Evolutionary conservation across 2,888 invertebrate genomes (phyloP).

Genomic region (Netelia fuscicornis): DNA sequence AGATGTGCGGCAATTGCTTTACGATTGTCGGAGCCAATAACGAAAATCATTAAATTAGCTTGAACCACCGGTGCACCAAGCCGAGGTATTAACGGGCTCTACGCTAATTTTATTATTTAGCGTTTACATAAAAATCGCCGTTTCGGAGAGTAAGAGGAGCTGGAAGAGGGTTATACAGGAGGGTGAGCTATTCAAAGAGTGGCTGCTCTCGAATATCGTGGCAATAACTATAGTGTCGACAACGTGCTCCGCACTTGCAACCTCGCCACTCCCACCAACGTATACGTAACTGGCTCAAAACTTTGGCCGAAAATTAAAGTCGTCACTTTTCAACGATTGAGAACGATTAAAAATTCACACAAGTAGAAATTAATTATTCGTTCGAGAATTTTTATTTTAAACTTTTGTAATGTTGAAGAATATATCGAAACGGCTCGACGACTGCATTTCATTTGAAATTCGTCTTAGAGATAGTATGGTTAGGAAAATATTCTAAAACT

Average conservation of each 20-base stretch:
- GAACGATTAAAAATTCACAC: slow-evolving; percentile 9
- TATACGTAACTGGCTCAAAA: slow-evolving; percentile 39
- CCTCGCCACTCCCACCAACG: slow-evolving; percentile 21
- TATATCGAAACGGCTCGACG: neutral
- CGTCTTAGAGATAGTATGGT: too few relatives aligned
- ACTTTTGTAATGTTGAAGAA: neutral
- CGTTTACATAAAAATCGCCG: slow-evolving; percentile 76
- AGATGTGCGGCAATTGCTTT: slow-evolving; percentile 83
- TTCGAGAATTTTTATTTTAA: neutral
- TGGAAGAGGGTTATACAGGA: slow-evolving; percentile 17
- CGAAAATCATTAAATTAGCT: slow-evolving; percentile 84
- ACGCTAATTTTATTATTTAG: slow-evolving; percentile 82
- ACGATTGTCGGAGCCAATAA: slow-evolving; percentile 81
- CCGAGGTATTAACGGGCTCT: slow-evolving; percentile 78
- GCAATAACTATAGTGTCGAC: slow-evolving; percentile 47
- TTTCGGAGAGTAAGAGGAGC: slow-evolving; percentile 24
- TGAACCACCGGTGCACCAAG: slow-evolving; percentile 76
- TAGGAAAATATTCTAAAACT: too few relatives aligned
- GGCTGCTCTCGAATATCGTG: slow-evolving; percentile 13
- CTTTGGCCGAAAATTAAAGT: slow-evolving; percentile 47
- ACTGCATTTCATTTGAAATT: neutral
- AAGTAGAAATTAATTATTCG: neutral
- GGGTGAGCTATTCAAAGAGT: slow-evolving; percentile 26
- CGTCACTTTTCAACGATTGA: neutral
- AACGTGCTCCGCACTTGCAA: slow-evolving; percentile 23